These are phyloP conservation scores for Hydra vulgaris DNA, from an alignment of 30 jellyfish, hydroid and myxozoan genomes.

Conservation along the genomic window DNA sequence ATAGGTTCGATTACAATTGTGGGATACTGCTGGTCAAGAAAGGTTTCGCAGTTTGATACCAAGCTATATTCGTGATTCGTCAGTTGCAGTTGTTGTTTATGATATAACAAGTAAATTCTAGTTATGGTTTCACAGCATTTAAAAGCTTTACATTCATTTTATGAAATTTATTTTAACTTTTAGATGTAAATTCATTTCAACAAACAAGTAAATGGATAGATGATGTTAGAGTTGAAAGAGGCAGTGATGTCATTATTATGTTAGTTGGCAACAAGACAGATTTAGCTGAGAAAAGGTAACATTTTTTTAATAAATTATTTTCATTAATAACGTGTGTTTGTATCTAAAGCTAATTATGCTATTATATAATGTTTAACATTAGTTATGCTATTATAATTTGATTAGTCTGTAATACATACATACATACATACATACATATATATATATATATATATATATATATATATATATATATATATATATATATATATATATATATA, in stretches of 20 bases:
- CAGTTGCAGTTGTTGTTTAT: conserved; percentile 27
- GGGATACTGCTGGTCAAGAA: conserved; percentile 33
- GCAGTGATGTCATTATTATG: conserved; percentile 87
- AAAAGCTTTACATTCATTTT: neutral
- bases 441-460: too few relatives aligned
- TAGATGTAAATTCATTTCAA: conserved; percentile 83
- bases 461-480: too few relatives aligned
- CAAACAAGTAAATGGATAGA: conserved; percentile 89
- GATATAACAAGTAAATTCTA: conserved; percentile 25
- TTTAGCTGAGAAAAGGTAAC: conserved; percentile 87
- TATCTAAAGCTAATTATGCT: too few relatives aligned
- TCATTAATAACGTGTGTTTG: too few relatives aligned
- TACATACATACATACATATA: too few relatives aligned
- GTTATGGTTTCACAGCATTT: too few relatives aligned
- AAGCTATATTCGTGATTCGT: conserved; percentile 16
- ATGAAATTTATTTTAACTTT: neutral
- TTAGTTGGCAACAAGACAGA: conserved; percentile 97
- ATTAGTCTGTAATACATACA: too few relatives aligned
- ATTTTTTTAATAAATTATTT: too few relatives aligned
- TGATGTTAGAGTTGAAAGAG: conserved; percentile 99
- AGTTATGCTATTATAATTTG: too few relatives aligned
- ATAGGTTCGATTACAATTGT: conserved; percentile 21
- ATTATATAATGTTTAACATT: too few relatives aligned
- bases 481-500: too few relatives aligned
- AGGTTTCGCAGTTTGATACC: conserved; percentile 24